These are phyloP conservation scores for Semnopithecus entellus DNA, from an alignment of 2,113 vertebrate genomes.

Conservation along the genomic window DNA sequence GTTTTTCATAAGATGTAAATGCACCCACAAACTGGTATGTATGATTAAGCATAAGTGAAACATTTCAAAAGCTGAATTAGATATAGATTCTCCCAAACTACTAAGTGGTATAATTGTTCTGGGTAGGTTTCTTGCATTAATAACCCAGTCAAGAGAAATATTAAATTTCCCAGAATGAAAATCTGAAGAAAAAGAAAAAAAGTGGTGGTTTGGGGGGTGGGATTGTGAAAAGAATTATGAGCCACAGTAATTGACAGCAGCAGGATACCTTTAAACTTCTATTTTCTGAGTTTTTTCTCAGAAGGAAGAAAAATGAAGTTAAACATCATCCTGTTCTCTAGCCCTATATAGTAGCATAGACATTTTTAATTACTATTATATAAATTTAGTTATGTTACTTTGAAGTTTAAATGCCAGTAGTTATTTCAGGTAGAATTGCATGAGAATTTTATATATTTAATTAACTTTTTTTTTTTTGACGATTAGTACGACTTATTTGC, in stretches of 20 bases:
- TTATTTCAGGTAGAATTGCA: neutral
- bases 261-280: neutral
- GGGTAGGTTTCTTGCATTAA: neutral
- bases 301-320: neutral
- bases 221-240: neutral
- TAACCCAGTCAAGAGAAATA: neutral
- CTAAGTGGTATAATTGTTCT: neutral
- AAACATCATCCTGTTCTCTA: neutral
- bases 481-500: neutral
- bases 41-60: neutral
- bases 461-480: too few relatives aligned
- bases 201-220: neutral
- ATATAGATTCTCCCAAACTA: neutral
- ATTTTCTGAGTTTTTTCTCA: neutral
- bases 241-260: neutral
- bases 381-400: neutral
- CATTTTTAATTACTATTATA: slow-evolving; percentile 16
- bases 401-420: slow-evolving; percentile 7
- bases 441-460: neutral
- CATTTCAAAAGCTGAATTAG: neutral
- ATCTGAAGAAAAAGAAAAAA: neutral
- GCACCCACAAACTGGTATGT: neutral
- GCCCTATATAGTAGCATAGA: neutral
- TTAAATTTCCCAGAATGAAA: neutral
- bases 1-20: neutral